A percentile compares a stretch with the other conserved stretches of the same genome.
Conservation (phyloP, 2,888 invertebrate species). For the Strigamia transsilvanica region DNA sequence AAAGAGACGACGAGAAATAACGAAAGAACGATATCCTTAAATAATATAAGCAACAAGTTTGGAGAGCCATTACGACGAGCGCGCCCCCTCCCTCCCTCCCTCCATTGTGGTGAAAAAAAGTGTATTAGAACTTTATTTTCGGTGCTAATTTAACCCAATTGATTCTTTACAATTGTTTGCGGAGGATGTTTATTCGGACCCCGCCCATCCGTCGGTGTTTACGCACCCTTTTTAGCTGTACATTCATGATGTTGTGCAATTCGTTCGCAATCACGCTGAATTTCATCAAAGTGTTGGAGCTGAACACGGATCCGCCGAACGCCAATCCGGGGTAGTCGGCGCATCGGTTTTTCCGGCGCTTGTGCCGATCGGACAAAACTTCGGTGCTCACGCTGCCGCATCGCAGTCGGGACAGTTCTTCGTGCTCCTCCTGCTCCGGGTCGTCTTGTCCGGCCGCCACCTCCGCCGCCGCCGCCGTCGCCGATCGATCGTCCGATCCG, state of each 20-base stretch:
- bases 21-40: not conserved
- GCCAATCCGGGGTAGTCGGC: slow-evolving; percentile 92
- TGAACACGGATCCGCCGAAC: slow-evolving; percentile 90
- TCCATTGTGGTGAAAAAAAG: too few relatives aligned
- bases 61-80: not conserved
- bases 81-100: slow-evolving; percentile 1
- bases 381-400: slow-evolving; percentile 91
- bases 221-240: slow-evolving; percentile 95
- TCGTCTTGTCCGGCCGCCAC: slow-evolving; percentile 68
- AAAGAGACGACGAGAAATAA: not conserved
- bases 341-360: slow-evolving; percentile 75
- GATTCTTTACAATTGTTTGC: not conserved
- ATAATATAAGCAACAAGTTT: not conserved
- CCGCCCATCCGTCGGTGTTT: slow-evolving; percentile 56
- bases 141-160: too few relatives aligned
- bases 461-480: slow-evolving; percentile 74
- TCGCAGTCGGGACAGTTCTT: slow-evolving; percentile 76
- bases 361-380: slow-evolving; percentile 77
- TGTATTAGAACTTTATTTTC: too few relatives aligned
- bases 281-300: slow-evolving; percentile 97
- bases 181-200: not conserved
- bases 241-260: slow-evolving; percentile 96
- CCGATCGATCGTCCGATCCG: not conserved
- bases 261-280: slow-evolving; percentile 96
- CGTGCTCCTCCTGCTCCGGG: slow-evolving; percentile 52